Conservation (phyloP, 2,888 invertebrate species). For the Myopa tessellatipennis region DNA sequence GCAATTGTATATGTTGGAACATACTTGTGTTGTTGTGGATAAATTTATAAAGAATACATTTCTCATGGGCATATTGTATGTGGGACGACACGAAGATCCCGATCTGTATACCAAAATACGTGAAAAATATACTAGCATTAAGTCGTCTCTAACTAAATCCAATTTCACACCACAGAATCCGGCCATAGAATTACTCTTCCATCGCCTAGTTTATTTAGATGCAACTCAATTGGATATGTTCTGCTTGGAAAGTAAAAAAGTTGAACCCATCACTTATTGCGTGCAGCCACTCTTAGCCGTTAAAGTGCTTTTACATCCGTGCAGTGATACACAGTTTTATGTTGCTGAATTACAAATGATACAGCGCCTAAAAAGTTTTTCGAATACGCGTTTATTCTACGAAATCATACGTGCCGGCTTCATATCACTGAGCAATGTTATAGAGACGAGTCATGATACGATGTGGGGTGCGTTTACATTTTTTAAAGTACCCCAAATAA, state of each 20-base stretch:
- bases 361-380: slow-evolving; percentile 84
- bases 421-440: slow-evolving; percentile 88
- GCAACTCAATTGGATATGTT: slow-evolving; percentile 61
- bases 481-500: slow-evolving; percentile 86
- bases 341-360: slow-evolving; percentile 86
- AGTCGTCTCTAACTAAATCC: slow-evolving; percentile 60
- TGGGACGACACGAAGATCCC: slow-evolving; percentile 84
- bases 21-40: slow-evolving; percentile 76
- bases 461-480: slow-evolving; percentile 96
- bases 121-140: slow-evolving; percentile 75
- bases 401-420: slow-evolving; percentile 91
- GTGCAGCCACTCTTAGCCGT: slow-evolving; percentile 86
- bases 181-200: slow-evolving; percentile 59
- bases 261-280: slow-evolving; percentile 78
- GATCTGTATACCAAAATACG: slow-evolving; percentile 76
- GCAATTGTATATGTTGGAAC: slow-evolving; percentile 75
- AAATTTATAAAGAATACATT: slow-evolving; percentile 80
- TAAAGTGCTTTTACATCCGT: slow-evolving; percentile 86
- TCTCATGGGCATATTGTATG: slow-evolving; percentile 82
- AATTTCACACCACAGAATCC: slow-evolving; percentile 58
- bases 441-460: slow-evolving; percentile 85
- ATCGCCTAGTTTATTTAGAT: slow-evolving; percentile 64
- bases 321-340: slow-evolving; percentile 82
- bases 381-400: slow-evolving; percentile 84
- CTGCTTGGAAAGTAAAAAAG: slow-evolving; percentile 71